Evolutionary conservation across 1,140 invertebrate species (phyloP).

Genomic region (Bilobella aurantiaca): DNA sequence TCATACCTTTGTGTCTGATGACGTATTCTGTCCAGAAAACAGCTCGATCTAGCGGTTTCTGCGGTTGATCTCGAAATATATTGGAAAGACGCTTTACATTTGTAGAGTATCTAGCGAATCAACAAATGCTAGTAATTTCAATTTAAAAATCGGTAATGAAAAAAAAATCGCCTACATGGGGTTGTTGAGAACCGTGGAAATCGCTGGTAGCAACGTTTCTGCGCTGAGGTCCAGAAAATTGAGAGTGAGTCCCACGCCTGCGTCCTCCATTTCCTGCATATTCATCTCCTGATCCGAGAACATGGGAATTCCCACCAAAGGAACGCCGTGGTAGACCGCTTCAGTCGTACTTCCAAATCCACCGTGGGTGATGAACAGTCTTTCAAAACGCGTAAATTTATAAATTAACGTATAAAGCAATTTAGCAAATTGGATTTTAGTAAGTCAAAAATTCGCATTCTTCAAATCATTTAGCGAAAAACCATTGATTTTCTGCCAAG

Average conservation of each 20-base stretch:
- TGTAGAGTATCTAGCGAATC: constrained; percentile 39
- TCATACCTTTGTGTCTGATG: constrained; percentile 35
- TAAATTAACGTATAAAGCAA: not conserved
- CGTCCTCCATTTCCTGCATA: constrained; percentile 25
- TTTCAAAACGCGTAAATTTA: not conserved
- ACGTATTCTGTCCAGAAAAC: constrained; percentile 55
- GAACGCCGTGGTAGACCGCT: constrained; percentile 38
- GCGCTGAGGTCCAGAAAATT: constrained; percentile 29
- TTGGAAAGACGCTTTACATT: constrained; percentile 45
- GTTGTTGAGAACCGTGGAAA: constrained; percentile 25
- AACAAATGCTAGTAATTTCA: not conserved
- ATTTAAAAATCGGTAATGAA: not conserved
- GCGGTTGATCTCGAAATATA: constrained; percentile 47
- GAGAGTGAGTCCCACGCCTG: constrained; percentile 35
- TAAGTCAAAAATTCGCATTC: no score
- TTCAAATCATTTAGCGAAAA: no score
- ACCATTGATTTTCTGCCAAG: no score
- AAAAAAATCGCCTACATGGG: constrained; percentile 4
- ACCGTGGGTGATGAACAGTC: constrained; percentile 41
- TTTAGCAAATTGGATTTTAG: not conserved
- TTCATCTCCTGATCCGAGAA: constrained; percentile 36
- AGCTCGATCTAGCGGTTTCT: constrained; percentile 45
- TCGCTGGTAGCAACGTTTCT: constrained; percentile 30
- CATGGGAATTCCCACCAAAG: constrained; percentile 37
- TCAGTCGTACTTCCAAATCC: constrained; percentile 40